Evolutionary conservation across 1,140 invertebrate genomes (phyloP).

Genomic region (Drepana arcuata): DNA sequence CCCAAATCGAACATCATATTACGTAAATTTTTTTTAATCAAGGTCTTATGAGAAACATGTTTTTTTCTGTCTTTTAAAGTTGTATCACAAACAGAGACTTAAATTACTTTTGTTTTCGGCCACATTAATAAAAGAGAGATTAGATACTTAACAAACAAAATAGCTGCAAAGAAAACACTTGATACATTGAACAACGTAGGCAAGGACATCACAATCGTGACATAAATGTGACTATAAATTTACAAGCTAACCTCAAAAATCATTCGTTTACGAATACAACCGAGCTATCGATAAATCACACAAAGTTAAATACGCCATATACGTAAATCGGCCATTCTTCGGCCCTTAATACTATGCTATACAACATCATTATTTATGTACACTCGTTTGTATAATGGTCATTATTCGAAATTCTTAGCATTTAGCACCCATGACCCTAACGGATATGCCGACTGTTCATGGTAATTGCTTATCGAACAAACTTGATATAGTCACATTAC

Average conservation of each 20-base stretch:
- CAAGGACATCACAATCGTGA: constrained; percentile 5
- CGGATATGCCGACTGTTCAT: constrained; percentile 29
- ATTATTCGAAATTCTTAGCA: neutral
- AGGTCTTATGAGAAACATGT: constrained; percentile 1
- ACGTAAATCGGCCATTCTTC: too few relatives aligned
- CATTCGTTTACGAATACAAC: constrained; percentile 32
- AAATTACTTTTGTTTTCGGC: too few relatives aligned
- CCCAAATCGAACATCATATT: too few relatives aligned
- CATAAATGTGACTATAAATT: constrained; percentile 22
- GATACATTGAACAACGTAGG: constrained; percentile 1
- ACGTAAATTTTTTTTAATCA: too few relatives aligned
- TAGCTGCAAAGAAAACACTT: neutral
- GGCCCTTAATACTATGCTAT: constrained; percentile 21
- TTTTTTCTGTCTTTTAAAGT: neutral
- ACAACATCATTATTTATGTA: constrained; percentile 37
- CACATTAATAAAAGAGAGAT: too few relatives aligned
- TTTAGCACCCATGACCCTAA: constrained; percentile 36
- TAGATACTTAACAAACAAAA: constrained; percentile 2
- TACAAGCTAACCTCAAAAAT: constrained; percentile 6
- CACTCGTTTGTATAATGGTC: neutral
- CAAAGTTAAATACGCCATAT: too few relatives aligned
- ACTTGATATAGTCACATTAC: neutral
- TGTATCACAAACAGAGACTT: constrained; percentile 4
- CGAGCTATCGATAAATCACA: too few relatives aligned
- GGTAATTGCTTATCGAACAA: neutral